A percentile compares a stretch with the other conserved stretches of the same genome.
Evolutionary conservation across 2,797 vertebrate species (phyloP).

Genomic region (Hybognathus amarus): DNA sequence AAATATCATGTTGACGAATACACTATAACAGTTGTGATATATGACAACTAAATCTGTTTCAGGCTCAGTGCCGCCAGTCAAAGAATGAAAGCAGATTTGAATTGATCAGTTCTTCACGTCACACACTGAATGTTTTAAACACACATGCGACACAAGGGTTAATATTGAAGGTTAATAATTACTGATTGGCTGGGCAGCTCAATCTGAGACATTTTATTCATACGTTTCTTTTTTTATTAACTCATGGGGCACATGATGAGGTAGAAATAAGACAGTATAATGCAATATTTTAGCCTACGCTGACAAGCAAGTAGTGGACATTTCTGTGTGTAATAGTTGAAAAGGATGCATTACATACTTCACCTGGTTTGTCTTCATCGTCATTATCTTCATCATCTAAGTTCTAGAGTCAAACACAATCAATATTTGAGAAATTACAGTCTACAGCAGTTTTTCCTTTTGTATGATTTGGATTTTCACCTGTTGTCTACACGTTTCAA

Average conservation of each 20-base stretch:
- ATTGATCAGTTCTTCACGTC: background rate
- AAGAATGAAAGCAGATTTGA: background rate
- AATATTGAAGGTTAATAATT: no score
- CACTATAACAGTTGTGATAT: background rate
- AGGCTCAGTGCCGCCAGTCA: background rate
- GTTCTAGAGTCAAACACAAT: background rate
- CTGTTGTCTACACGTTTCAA: background rate
- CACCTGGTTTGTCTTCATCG: no score
- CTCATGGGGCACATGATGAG: background rate
- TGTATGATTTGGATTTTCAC: background rate
- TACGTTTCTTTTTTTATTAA: background rate
- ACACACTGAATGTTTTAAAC: background rate
- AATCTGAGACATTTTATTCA: background rate
- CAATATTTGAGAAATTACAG: background rate
- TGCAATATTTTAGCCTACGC: background rate
- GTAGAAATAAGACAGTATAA: background rate
- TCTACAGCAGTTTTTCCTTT: background rate
- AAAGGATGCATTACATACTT: constrained; percentile 23
- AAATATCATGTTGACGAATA: background rate
- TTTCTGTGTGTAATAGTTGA: background rate
- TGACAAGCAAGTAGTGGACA: background rate
- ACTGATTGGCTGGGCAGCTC: background rate
- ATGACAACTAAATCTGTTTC: no score
- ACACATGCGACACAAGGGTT: background rate
- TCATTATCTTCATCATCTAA: background rate